Evolutionary conservation across 92 coral and sea anemone species (phyloP).

Genomic region (Umimayanthus kanabou): DNA sequence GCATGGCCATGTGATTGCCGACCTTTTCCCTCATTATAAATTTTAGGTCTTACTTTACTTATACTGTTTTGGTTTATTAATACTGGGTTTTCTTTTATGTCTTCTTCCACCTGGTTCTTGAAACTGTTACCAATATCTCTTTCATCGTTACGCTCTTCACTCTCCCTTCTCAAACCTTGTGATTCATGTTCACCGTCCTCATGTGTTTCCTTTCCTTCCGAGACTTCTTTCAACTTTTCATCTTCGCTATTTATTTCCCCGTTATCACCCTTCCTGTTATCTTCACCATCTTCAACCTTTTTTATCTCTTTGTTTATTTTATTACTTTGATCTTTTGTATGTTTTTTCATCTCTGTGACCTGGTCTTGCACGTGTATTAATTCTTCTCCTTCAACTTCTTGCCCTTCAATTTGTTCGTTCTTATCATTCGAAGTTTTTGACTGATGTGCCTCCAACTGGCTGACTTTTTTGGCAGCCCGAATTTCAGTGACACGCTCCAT

Average conservation of each 20-base stretch:
- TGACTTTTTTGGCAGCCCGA: not conserved
- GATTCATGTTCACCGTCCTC: not conserved
- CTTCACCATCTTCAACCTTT: not conserved
- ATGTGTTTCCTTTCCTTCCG: not conserved
- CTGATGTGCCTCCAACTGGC: not conserved
- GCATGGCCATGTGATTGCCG: not conserved
- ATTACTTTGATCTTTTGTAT: not conserved
- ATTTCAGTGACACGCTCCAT: not conserved
- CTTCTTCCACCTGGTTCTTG: constrained; percentile 2
- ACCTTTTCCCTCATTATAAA: not conserved
- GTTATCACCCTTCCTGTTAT: not conserved
- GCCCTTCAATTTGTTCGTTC: not conserved
- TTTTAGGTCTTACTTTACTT: constrained; percentile 7
- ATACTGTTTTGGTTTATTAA: not conserved
- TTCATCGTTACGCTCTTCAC: not conserved
- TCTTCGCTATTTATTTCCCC: not conserved
- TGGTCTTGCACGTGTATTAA: not conserved
- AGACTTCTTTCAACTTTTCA: not conserved
- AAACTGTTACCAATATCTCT: not conserved
- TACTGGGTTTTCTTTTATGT: not conserved
- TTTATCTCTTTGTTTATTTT: not conserved
- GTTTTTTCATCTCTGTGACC: not conserved
- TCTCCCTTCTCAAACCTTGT: not conserved
- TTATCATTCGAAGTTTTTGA: not conserved
- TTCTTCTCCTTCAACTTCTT: not conserved